Evolutionary conservation across 2,888 invertebrate genomes (phyloP), one percentile per base, ranked within the genome.

Genomic region (Napeogenes inachia): DNA sequence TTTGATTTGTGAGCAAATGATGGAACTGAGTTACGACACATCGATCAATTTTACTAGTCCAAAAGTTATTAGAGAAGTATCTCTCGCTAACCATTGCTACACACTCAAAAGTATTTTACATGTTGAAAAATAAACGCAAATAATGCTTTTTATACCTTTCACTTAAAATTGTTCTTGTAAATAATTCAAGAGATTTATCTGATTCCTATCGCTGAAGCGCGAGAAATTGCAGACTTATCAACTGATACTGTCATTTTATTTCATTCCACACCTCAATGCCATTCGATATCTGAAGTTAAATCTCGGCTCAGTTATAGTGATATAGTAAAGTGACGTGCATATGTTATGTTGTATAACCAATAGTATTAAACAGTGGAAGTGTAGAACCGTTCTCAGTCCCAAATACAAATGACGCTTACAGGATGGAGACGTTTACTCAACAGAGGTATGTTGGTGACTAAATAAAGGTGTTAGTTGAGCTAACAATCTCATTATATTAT

Each of bases 381-480:
- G 12, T 50, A 50, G 30, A 30, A 30, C n/a, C 6, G 8, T 42
- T 42, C 42, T 10, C 42, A 42, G 42, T 42, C 10, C 12, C 3
- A n/a, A 13, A 46, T 50, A 4, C 38, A 54, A 50, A 88, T 86
- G 85, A 76, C 80, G 13, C 71, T 89, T 8, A 81, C 70, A 64
- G 89, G 89, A 78, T 90, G 89, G 89, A 76, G 82, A 46, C 76
- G 76, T 2, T 33, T 82, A 54, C 66, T 89, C n/a, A 89, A 89
- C 75, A 82, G 71, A 75, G 84, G 89, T 89, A 74, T 75, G 50
- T 50, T 50, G 30, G 6, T 47, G 38, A 38, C 8, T 6, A 38
- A 13, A 47, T 21, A 21, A 21, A 21, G 21, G 21, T 21, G 21
- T 21, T 21, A 21, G 21, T 21, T 21, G 21, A 21, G 21, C 21